Conservation (phyloP, 2,888 invertebrate genomes). For the Volucella zonaria region DNA sequence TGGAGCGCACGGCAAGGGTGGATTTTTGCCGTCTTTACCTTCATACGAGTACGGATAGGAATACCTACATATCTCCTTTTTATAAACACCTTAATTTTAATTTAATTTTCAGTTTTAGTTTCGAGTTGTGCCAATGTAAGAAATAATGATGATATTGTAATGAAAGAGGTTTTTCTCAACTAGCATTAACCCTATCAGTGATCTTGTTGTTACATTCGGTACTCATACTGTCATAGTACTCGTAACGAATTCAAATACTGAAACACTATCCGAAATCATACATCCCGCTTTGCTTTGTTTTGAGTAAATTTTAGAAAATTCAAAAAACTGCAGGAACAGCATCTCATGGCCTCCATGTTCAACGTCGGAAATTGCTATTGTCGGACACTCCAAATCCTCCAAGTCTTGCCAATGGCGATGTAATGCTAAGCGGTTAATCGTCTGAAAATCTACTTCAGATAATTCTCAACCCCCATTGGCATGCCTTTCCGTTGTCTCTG, state of each 20-base stretch:
- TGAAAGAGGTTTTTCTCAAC: too few species aligned
- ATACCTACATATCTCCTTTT: background rate
- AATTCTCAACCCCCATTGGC: slow-evolving; percentile 29
- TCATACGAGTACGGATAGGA: background rate
- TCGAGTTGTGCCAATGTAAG: slow-evolving; percentile 28
- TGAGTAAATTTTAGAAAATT: too few species aligned
- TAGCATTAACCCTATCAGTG: background rate
- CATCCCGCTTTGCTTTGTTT: too few species aligned
- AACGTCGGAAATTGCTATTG: slow-evolving; percentile 2
- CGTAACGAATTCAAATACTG: background rate
- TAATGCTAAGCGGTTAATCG: slow-evolving; percentile 53
- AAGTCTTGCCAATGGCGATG: slow-evolving; percentile 24
- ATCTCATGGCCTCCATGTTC: background rate
- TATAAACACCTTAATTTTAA: slow-evolving; percentile 24
- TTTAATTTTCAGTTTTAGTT: slow-evolving; percentile 42
- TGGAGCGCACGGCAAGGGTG: slow-evolving; percentile 5
- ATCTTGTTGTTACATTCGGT: background rate
- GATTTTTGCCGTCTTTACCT: slow-evolving; percentile 12
- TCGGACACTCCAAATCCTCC: background rate
- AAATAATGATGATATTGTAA: too few species aligned
- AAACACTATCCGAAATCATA: too few species aligned
- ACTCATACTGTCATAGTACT: background rate
- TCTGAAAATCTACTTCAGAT: slow-evolving; percentile 61
- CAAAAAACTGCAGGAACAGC: background rate
- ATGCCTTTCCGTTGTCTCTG: background rate